Base-by-base conservation (phyloP, 2,113 vertebrate species). In the Bubo blakistoni region DNA sequence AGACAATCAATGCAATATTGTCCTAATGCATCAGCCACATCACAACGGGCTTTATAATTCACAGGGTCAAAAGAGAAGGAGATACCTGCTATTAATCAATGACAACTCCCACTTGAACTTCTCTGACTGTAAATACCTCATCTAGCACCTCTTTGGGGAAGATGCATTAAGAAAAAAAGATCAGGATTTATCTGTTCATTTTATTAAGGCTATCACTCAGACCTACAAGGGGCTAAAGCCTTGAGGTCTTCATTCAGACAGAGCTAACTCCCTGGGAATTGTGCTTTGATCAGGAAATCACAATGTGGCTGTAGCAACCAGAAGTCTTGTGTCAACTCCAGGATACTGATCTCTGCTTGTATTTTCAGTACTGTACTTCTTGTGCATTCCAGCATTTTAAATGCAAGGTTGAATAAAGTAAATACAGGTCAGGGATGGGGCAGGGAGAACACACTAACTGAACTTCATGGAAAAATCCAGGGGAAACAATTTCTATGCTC, bases 81-180 rank as follows among this genome's bases (percentile, higher is more conserved):
- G 77, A 87, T 67, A 92, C 38, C 70, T 62, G 81, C 83, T 85
- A 92, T 89, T 94, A 72, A 95, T 92, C 96, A 96, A 44, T 78
- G 83, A 81, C 94, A 95, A 19, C 77, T 94, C 65, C 84, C 59
- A 47, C 73, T 14, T 94, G 86, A 96, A 92, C 91, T 92, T 42
- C 83, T 59, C 69, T 84, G 91, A 15, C 72, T 86, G 80, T 84
- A 92, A 95, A 92, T 92, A 94, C 49, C 91, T 95, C 96, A 91
- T 62, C 78, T 6, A 72, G 72, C 77, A 69, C 32, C 49, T 84
- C 88, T 81, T 51, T 65, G 40, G 59, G 32, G 54, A 78, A 84
- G 65, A 83, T 27, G 46, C 44, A 76, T 77, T 52, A 38, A 78
- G 44, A 52, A 38, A 52, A 66, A 36, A 40, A n/a, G 16, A 65